Conservation (phyloP, 1,140 invertebrate genomes). For the Muscidifurax raptorellus region DNA sequence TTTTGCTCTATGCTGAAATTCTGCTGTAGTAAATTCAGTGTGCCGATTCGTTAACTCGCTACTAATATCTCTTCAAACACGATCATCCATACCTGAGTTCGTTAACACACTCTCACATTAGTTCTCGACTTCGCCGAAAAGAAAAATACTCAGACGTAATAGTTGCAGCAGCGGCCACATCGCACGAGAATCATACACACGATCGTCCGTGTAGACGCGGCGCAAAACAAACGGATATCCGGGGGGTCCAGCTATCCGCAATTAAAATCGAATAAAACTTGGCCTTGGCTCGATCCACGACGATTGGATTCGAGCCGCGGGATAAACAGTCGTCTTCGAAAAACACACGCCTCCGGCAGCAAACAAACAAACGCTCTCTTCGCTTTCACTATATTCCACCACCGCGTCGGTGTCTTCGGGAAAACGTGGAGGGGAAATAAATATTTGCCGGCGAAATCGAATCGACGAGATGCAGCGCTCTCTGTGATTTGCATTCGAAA, state of each 20-base stretch:
- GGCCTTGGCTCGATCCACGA: background rate
- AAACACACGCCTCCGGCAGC: background rate
- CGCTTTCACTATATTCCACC: background rate
- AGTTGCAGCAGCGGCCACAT: too few species aligned
- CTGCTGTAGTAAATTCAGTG: too few species aligned
- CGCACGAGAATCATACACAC: background rate
- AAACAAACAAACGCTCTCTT: background rate
- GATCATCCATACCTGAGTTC: too few species aligned
- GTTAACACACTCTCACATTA: too few species aligned
- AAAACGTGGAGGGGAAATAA: background rate
- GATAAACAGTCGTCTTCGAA: background rate
- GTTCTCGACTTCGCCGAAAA: too few species aligned
- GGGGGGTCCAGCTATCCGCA: background rate
- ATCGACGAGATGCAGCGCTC: background rate
- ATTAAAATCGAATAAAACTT: slow-evolving; percentile 34
- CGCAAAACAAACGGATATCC: slow-evolving; percentile 27
- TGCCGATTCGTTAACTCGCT: too few species aligned
- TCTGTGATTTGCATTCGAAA: too few species aligned
- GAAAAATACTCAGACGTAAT: too few species aligned
- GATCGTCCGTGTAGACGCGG: background rate
- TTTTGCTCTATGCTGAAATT: too few species aligned
- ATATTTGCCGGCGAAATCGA: background rate
- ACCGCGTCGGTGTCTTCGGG: too few species aligned
- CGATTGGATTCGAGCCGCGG: slow-evolving; percentile 1
- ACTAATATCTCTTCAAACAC: too few species aligned